Evolutionary conservation across 2,113 vertebrate genomes (phyloP), one percentile per base, ranked within the genome.

Genomic region (Holacanthus passer): DNA sequence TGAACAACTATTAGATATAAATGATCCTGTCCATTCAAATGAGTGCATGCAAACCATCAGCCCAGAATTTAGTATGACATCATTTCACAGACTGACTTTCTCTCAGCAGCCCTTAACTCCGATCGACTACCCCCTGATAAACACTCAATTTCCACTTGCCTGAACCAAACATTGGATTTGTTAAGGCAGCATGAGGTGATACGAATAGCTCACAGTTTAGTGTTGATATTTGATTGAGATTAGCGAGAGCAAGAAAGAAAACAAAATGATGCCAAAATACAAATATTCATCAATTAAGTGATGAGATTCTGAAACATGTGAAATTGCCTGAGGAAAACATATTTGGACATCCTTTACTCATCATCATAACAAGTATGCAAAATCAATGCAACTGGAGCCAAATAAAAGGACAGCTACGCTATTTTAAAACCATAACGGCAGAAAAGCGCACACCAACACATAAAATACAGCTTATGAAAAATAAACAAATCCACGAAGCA

Each of bases 381-480:
- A 31, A n/a, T 41, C 39, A 41, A 20, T 5, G 20, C 43, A 22
- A 17, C 19, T 19, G 8, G 6, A 39, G 27, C 1, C 56, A 39
- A n/a, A 55, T 24, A 19, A n/a, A 43, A 35, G 0, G 20, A 50
- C 8, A 58, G 5, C 19, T 32, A 12, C 24, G 14, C 53, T 64
- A 27, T 43, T 43, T 53, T 31, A 27, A 58, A 73, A 55, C 47
- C 20, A 35, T 7, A 19, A 13, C 4, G 9, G 16, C 27, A 53
- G 35, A 16, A 31, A 37, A 24, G 10, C 16, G 9, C 16, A 22
- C 52, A 53, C 47, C 6, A 35, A 66, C n/a, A n/a, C n/a, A 71
- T 12, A 73, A 74, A 69, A 68, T 62, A 10, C 19, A 12, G 24
- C 52, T 75, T 13, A 55, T 73, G 55, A 43, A 67, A 68, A 80